Evolutionary conservation across 2,888 invertebrate species (phyloP), one percentile per base, ranked within the genome.

Genomic region (Plutella xylostella): DNA sequence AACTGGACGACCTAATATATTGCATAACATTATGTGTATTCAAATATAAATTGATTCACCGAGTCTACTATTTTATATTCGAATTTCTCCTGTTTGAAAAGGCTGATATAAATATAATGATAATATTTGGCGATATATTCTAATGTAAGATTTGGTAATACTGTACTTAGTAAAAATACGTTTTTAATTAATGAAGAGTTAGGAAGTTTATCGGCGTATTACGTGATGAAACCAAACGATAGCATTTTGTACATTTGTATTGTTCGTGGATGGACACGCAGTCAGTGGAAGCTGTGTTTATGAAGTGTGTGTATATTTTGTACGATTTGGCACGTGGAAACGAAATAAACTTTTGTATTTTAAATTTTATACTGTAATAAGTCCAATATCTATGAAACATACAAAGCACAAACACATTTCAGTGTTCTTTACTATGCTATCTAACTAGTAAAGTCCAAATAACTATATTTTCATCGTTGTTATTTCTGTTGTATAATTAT

Each of bases 171-270:
- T n/a, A n/a, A n/a, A n/a, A n/a, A n/a, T n/a, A 39, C 15, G 14
- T 33, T n/a, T 9, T 5, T 37, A 20, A 37, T 20, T 19, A 20
- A n/a, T 19, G 37, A 20, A 37, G 20, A 20, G 17, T 37, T n/a
- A 37, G 19, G 20, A 19, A 20, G n/a, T 18, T 11, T 9, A 19
- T 17, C n/a, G 12, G 11, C 22, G 25, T 55, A 39, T 53, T 52
- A 67, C 65, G 65, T 72, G 66, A 72, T 72, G 64, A 57, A 68
- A 70, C 65, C 67, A 68, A 72, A 68, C 67, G 56, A 68, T 72
- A 75, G 72, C 69, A 77, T 75, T 80, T 82, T 82, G 72, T 79
- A 82, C 73, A 75, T 78, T 77, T 80, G 72, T 78, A 78, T 73
- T 68, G 66, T 72, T 73, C 63, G 51, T 72, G 57, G 47, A 51